Conservation (phyloP, 1,140 invertebrate genomes). For the Augochlora pura region DNA sequence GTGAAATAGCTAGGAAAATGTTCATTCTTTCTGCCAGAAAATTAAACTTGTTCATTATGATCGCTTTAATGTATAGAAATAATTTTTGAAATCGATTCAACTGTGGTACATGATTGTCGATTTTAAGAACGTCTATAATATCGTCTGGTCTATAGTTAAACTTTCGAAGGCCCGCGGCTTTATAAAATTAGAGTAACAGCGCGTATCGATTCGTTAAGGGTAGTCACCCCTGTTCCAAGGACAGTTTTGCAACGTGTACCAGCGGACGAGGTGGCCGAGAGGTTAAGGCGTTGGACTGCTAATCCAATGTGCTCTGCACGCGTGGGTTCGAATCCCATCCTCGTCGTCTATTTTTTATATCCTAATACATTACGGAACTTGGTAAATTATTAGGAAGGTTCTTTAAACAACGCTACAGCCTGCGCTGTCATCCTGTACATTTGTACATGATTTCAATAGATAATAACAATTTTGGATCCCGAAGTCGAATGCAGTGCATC, state of each 20-base stretch:
- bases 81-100: neutral
- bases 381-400: too few relatives aligned
- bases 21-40: too few relatives aligned
- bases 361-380: neutral
- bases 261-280: conserved; percentile 90
- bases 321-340: conserved; percentile 94
- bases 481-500: too few relatives aligned
- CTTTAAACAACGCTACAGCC: too few relatives aligned
- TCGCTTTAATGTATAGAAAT: neutral
- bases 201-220: neutral
- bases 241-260: conserved; percentile 17
- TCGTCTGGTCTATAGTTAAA: too few relatives aligned
- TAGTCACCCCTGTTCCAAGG: conserved; percentile 10
- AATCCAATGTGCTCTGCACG: conserved; percentile 88
- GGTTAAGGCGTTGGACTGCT: conserved; percentile 94
- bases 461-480: too few relatives aligned
- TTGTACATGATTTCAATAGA: too few relatives aligned
- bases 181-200: too few relatives aligned
- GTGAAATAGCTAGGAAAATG: too few relatives aligned
- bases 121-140: neutral
- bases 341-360: conserved; percentile 81
- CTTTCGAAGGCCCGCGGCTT: too few relatives aligned
- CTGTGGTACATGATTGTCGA: too few relatives aligned
- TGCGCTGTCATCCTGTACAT: too few relatives aligned
- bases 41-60: neutral